Conservation (phyloP, 2,113 vertebrate genomes). For the Boleophthalmus pectinirostris region DNA sequence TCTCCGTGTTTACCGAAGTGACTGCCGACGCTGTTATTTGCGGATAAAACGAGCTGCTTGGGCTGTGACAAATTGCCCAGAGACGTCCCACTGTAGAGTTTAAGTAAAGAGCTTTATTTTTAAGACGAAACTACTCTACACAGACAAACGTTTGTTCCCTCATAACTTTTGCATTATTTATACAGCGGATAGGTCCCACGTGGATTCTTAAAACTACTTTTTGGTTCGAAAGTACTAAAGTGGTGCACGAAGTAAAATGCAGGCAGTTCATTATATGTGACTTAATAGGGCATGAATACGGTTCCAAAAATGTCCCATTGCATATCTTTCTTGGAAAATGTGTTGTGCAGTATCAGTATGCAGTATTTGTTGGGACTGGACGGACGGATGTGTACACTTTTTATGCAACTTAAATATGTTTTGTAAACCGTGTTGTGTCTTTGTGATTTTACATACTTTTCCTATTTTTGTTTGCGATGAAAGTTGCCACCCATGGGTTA, state of each 20-base stretch:
- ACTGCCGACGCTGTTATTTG: not conserved
- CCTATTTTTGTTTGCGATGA: conserved; percentile 9
- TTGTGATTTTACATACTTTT: conserved; percentile 2
- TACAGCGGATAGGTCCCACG: conserved; percentile 3
- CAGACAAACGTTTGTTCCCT: not conserved
- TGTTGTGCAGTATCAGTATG: not conserved
- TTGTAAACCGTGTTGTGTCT: not conserved
- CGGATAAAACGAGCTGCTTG: not conserved
- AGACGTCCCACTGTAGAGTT: conserved; percentile 21
- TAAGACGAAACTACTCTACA: conserved; percentile 22
- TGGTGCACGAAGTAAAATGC: not conserved
- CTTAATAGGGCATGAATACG: not conserved
- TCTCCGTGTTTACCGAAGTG: conserved; percentile 12
- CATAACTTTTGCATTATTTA: not conserved
- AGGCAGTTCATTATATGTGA: not conserved
- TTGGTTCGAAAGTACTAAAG: not conserved
- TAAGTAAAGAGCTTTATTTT: conserved; percentile 12
- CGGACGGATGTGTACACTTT: not conserved
- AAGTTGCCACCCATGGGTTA: conserved; percentile 4
- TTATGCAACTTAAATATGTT: not conserved
- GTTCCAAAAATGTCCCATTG: not conserved
- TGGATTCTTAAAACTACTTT: conserved; percentile 11
- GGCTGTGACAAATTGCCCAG: conserved; percentile 23
- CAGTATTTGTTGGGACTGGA: not conserved
- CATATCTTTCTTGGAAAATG: not conserved